These are phyloP conservation scores for Capreolus pygargus DNA, from an alignment of 2,113 vertebrate genomes.

Conservation along the genomic window DNA sequence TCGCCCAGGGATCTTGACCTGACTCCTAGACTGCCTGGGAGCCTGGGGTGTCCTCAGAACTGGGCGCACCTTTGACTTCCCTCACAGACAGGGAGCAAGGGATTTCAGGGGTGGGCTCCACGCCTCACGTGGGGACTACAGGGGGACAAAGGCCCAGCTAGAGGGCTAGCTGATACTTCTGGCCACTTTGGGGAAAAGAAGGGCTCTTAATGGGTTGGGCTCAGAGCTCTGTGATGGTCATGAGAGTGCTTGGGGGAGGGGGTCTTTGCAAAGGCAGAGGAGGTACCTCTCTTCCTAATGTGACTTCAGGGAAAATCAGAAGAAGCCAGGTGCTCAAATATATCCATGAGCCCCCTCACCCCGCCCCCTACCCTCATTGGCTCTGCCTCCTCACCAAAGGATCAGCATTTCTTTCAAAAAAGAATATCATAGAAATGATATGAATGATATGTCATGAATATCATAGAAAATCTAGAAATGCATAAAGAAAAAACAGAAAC, in stretches of 20 bases:
- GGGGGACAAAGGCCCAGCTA: not conserved
- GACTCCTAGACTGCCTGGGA: not conserved
- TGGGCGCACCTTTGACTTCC: not conserved
- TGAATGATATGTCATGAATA: not conserved
- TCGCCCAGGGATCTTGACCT: not conserved
- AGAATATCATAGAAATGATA: not conserved
- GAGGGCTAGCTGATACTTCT: not conserved
- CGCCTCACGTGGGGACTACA: not conserved
- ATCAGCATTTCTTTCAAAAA: not conserved
- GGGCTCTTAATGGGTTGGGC: not conserved
- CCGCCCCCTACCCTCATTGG: not conserved
- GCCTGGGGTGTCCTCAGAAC: not conserved
- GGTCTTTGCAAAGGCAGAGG: not conserved
- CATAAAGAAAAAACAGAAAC: not conserved
- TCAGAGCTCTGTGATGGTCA: not conserved
- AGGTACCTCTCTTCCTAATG: not conserved
- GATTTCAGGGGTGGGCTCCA: rapidly evolving
- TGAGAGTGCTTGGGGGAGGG: not conserved
- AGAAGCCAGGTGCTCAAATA: not conserved
- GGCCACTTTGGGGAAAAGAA: not conserved
- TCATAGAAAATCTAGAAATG: not conserved
- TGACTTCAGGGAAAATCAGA: not conserved
- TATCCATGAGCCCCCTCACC: not conserved
- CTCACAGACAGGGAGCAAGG: not conserved
- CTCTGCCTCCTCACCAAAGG: not conserved